phyloP scores from a whole-genome alignment of 2,113 vertebrate genomes.

The Chelonoidis abingdonii region DNA sequence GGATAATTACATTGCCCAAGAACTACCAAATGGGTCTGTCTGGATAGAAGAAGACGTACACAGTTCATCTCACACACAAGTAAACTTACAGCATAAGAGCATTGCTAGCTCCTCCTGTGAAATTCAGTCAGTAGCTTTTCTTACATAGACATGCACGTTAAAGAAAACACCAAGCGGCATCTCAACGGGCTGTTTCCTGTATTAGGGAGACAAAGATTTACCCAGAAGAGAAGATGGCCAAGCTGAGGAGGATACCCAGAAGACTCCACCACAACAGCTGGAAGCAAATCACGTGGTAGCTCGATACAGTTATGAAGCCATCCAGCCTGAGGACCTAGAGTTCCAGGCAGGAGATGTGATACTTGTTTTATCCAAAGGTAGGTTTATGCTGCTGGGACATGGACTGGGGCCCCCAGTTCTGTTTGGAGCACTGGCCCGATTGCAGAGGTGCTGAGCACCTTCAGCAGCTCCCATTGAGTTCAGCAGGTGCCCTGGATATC shows the following conservation, averaged over 20 bases:
- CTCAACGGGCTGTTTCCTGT: not conserved
- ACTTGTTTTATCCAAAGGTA: conserved; percentile 85
- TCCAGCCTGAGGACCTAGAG: conserved; percentile 89
- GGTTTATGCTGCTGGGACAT: not conserved
- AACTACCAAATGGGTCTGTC: not conserved
- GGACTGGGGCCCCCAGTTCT: not conserved
- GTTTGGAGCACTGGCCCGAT: not conserved
- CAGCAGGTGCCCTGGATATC: not conserved
- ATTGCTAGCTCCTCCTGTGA: not conserved
- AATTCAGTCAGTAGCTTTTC: not conserved
- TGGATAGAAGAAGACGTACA: not conserved
- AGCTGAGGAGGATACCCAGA: not conserved
- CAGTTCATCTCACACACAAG: not conserved
- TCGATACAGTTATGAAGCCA: conserved; percentile 85
- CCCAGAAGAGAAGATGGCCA: not conserved
- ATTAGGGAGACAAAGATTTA: conserved; percentile 73
- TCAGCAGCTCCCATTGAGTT: not conserved
- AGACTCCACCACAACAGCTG: fast-evolving
- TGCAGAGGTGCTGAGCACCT: fast-evolving
- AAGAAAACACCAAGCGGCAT: not conserved
- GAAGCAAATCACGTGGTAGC: conserved; percentile 80
- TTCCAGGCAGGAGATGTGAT: conserved; percentile 89
- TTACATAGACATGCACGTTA: not conserved
- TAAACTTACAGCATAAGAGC: not conserved
- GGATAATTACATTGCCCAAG: not conserved